These are phyloP conservation scores for Tachina fera DNA, from an alignment of 2,888 invertebrate genomes.

Conservation along the genomic window DNA sequence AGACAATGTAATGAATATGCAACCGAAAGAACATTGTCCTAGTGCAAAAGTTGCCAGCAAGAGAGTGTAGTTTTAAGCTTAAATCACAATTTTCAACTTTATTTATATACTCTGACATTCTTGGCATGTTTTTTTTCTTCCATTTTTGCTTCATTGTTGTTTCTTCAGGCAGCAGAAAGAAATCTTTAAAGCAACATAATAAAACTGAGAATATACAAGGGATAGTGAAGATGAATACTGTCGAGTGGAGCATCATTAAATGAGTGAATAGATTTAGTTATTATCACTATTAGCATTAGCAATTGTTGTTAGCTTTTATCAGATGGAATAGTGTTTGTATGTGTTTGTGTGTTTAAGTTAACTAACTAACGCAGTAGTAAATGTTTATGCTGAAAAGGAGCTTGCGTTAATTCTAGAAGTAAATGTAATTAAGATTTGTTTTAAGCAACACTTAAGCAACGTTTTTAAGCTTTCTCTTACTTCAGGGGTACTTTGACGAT, in stretches of 20 bases:
- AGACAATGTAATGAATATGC: slow-evolving; percentile 5
- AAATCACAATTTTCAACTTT: slow-evolving; percentile 63
- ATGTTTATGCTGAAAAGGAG: not conserved
- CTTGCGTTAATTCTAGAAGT: too few relatives aligned
- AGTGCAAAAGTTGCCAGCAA: slow-evolving; percentile 44
- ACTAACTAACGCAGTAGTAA: not conserved
- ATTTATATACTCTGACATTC: slow-evolving; percentile 59
- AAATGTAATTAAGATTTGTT: too few relatives aligned
- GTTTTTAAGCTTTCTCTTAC: too few relatives aligned
- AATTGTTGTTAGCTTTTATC: slow-evolving; percentile 60
- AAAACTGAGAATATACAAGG: slow-evolving; percentile 1
- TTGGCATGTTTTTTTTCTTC: not conserved
- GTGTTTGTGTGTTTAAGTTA: not conserved
- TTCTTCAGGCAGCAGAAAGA: not conserved
- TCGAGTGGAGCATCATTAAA: slow-evolving; percentile 44
- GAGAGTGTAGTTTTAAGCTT: slow-evolving; percentile 59
- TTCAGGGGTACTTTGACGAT: too few relatives aligned
- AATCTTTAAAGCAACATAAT: not conserved
- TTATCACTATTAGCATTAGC: slow-evolving; percentile 68
- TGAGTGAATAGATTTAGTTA: slow-evolving; percentile 66
- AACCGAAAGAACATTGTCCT: slow-evolving; percentile 18
- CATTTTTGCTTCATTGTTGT: not conserved
- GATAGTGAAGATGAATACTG: slow-evolving; percentile 27
- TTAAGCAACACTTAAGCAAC: too few relatives aligned
- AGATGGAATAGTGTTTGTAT: not conserved